A percentile compares a stretch with the other conserved stretches of the same genome.
phyloP scores from a whole-genome alignment of 2,113 vertebrate genomes.

The Heptranchias perlo region DNA sequence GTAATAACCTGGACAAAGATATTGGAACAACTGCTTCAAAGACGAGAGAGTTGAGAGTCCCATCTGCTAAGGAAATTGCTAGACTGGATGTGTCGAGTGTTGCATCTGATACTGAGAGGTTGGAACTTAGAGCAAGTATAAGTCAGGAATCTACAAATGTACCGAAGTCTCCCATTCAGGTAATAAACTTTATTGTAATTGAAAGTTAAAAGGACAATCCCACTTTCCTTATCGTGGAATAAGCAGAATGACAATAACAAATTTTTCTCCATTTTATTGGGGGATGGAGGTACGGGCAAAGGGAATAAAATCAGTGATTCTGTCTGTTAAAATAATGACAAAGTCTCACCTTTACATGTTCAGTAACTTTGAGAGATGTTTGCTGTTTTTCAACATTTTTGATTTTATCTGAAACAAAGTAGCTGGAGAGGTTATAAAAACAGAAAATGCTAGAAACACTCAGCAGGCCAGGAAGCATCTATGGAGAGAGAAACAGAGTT shows the following conservation, averaged over 20 bases:
- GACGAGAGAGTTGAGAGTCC: constrained; percentile 63
- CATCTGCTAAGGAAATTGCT: constrained; percentile 61
- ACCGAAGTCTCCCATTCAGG: background rate
- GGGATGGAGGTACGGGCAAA: background rate
- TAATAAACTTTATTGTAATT: constrained; percentile 14
- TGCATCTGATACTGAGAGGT: constrained; percentile 82
- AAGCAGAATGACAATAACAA: background rate
- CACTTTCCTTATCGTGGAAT: background rate
- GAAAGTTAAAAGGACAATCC: background rate
- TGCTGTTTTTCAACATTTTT: background rate
- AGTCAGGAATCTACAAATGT: constrained; percentile 46
- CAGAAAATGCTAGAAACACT: background rate
- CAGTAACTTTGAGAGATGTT: background rate
- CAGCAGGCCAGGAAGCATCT: background rate
- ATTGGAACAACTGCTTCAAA: constrained; percentile 45
- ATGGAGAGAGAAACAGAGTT: background rate
- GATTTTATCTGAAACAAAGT: background rate
- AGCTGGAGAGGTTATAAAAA: background rate
- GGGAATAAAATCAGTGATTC: background rate
- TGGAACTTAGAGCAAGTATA: constrained; percentile 70
- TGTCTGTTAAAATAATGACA: background rate
- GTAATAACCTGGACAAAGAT: constrained; percentile 25
- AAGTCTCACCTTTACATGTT: background rate
- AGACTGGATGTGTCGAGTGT: constrained; percentile 88
- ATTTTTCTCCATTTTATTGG: background rate